phyloP scores from a whole-genome alignment of 2,797 vertebrate species.

The Sphaeramia orbicularis region DNA sequence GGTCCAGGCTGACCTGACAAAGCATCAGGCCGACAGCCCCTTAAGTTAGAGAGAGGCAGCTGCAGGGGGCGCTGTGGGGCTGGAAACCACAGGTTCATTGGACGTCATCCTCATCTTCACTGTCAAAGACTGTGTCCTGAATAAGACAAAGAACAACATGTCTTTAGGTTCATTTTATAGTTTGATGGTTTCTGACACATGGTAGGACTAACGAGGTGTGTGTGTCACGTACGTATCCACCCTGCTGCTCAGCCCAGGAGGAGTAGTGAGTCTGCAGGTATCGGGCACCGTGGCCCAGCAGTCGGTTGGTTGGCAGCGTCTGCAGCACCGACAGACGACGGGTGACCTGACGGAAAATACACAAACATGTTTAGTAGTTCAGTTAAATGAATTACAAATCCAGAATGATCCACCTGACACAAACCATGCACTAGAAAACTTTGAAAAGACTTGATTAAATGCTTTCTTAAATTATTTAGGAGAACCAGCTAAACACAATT shows the following conservation, averaged over 20 bases:
- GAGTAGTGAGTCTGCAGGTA: conserved; percentile 87
- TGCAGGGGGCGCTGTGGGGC: neutral
- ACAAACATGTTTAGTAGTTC: neutral
- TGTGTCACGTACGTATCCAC: conserved; percentile 86
- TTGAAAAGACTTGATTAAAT: too few relatives aligned
- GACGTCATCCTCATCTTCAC: conserved; percentile 77
- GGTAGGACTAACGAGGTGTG: neutral
- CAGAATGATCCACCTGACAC: neutral
- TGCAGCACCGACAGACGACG: conserved; percentile 82
- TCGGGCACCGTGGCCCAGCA: conserved; percentile 85
- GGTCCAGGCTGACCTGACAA: neutral
- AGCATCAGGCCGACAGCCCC: neutral
- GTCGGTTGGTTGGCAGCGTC: conserved; percentile 81
- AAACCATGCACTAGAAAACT: too few relatives aligned
- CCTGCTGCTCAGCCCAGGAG: conserved; percentile 82
- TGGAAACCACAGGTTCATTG: conserved; percentile 48
- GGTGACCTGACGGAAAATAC: conserved; percentile 60
- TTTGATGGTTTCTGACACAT: fast-evolving
- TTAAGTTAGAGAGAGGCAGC: neutral
- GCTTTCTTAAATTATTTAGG: too few relatives aligned
- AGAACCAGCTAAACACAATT: too few relatives aligned
- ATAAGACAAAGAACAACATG: conserved; percentile 12
- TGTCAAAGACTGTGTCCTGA: conserved; percentile 82
- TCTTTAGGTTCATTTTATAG: neutral
- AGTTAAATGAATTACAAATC: too few relatives aligned